Percentiles rank a stretch among this genome's conserved stretches.
Conservation (phyloP, 2,888 invertebrate species). For the Oasisia sp. region DNA sequence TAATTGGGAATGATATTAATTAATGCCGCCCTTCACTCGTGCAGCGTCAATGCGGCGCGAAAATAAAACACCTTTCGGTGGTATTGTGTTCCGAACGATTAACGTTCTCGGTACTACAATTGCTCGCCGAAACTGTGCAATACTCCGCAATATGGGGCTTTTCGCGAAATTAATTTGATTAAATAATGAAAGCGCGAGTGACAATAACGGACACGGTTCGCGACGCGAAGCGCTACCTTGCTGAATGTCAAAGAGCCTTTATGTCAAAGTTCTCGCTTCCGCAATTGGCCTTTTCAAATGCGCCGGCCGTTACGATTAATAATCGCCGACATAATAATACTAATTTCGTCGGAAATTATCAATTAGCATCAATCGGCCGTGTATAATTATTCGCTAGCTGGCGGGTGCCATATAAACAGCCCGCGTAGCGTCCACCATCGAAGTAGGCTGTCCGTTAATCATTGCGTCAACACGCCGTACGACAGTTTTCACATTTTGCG, state of each 20-base stretch:
- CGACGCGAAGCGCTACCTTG: neutral
- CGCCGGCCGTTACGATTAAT: constrained; percentile 12
- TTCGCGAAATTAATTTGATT: constrained; percentile 3
- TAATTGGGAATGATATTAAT: neutral
- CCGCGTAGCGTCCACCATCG: neutral
- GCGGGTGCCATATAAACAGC: neutral
- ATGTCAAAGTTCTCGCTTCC: neutral
- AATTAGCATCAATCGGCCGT: neutral
- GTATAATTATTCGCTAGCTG: neutral
- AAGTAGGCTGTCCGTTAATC: neutral
- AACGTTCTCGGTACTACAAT: neutral
- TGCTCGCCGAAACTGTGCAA: neutral
- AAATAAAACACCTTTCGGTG: neutral
- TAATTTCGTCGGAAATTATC: constrained; percentile 17
- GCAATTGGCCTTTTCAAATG: neutral
- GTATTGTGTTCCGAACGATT: constrained; percentile 8
- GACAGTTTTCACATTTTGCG: neutral
- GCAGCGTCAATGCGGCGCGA: neutral
- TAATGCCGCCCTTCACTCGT: neutral
- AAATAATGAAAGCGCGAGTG: neutral
- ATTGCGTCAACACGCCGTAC: neutral
- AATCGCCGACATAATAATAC: neutral
- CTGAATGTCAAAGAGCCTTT: neutral
- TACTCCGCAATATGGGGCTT: neutral
- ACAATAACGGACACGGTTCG: neutral